phyloP scores from a whole-genome alignment of 2,113 vertebrate species.

The Marmota flaviventris region DNA sequence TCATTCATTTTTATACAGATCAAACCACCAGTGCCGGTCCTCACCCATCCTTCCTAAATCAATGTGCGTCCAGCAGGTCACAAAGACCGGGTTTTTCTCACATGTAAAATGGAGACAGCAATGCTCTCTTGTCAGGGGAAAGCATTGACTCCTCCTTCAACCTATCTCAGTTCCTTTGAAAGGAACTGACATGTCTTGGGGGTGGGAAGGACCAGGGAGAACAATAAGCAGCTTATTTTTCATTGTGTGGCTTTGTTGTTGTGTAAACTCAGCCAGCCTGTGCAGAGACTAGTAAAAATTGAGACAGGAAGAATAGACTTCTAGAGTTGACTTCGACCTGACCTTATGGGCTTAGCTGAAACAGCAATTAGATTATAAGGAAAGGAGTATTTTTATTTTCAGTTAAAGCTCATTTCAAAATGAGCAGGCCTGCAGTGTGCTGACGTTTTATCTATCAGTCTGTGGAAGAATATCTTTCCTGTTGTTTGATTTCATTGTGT shows the following conservation, averaged over 20 bases:
- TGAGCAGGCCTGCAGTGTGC: not conserved
- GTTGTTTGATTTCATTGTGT: not conserved
- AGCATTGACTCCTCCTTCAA: not conserved
- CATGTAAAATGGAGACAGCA: not conserved
- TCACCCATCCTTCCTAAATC: not conserved
- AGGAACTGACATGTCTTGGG: not conserved
- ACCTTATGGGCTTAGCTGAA: not conserved
- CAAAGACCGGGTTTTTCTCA: not conserved
- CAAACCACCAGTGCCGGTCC: not conserved
- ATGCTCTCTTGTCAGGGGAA: not conserved
- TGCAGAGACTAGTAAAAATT: not conserved
- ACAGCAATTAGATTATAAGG: not conserved
- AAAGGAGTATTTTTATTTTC: slow-evolving; percentile 43
- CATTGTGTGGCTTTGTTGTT: not conserved
- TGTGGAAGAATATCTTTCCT: not conserved
- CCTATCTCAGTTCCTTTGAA: not conserved
- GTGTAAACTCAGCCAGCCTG: not conserved
- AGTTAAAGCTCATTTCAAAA: slow-evolving; percentile 26
- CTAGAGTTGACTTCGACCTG: slow-evolving; percentile 44
- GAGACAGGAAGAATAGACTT: not conserved
- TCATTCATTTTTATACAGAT: not conserved
- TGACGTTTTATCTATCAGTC: not conserved
- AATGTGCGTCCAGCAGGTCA: not conserved
- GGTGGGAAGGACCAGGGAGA: not conserved
- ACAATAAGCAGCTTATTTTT: not conserved